Conservation (phyloP, 2,113 vertebrate genomes). For the Tautogolabrus adspersus region DNA sequence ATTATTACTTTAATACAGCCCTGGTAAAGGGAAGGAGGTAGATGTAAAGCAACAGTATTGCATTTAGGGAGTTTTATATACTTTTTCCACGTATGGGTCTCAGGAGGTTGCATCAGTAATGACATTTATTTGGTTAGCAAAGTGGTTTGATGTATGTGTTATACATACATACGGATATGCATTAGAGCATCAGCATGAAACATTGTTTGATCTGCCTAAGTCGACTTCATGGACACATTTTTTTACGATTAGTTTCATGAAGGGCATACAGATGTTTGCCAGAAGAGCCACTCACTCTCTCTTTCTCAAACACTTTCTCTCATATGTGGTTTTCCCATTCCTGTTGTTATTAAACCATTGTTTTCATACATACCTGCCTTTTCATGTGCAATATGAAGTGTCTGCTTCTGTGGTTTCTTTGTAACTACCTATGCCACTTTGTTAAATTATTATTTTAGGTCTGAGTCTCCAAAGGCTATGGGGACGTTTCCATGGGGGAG, state of each 20-base stretch:
- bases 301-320: constrained; percentile 32
- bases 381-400: constrained; percentile 77
- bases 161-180: constrained; percentile 27
- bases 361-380: constrained; percentile 74
- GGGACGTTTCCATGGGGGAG: constrained; percentile 34
- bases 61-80: constrained; percentile 31
- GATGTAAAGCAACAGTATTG: constrained; percentile 46
- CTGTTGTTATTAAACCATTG: constrained; percentile 54
- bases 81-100: constrained; percentile 31
- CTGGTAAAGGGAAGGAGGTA: constrained; percentile 12
- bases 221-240: constrained; percentile 36
- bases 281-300: constrained; percentile 14
- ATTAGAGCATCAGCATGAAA: constrained; percentile 23
- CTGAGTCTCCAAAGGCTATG: constrained; percentile 55
- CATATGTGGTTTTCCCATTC: constrained; percentile 27
- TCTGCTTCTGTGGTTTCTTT: constrained; percentile 72
- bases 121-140: constrained; percentile 37
- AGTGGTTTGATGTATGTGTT: constrained; percentile 43
- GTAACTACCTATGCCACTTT: constrained; percentile 74
- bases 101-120: constrained; percentile 22
- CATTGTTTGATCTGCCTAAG: constrained; percentile 36
- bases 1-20: constrained; percentile 26
- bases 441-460: constrained; percentile 70
- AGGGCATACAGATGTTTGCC: constrained; percentile 52
- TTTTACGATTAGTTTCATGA: constrained; percentile 51